Base-by-base conservation (phyloP, 1,140 invertebrate genomes). In the Drosophila auraria region DNA sequence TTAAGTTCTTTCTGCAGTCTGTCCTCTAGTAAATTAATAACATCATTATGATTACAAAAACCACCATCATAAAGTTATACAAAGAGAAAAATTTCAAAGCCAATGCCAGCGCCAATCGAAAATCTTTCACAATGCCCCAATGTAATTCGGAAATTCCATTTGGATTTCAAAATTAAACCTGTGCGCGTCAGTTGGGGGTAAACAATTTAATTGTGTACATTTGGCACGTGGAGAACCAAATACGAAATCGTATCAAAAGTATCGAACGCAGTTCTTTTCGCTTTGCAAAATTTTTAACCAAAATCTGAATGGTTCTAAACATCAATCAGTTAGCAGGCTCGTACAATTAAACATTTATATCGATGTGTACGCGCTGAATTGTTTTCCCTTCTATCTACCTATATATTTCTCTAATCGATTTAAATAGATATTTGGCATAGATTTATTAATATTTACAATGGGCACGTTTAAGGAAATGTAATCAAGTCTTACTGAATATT, bases 111-210 rank as follows among this genome's bases (percentile, higher is more conserved):
- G 7, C 15, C 33, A 56, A 49, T 62, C 14, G 30, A 33, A 54
- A 36, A 38, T 49, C 53, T 76, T 61, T 14, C 40, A 20, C 53
- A 68, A 78, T 63, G 47, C 49, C 15, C 20, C 44, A 56, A 60
- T 83, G 76, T 83, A 83, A 83, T 80, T 89, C 30, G 20, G 27
- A 89, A 72, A 79, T 72, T 62, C 77, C 59, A 71, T 71, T 80
- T 33, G 25, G 40, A 56, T 79, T 77, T 23, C 72, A 44, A 78
- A 62, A 63, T 56, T 54, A 65, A 61, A 59, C 40, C 47, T 33
- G 50, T 44, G 27, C 40, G 14, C 50, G 12, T 73, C 59, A 66
- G 61, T 59, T 57, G 42, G 40, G 50, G n/a, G 49, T 68, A 69
- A 77, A 63, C 65, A 79, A 61, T 63, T 49, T 44, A 42, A 15